These are phyloP conservation scores for Augiades crinisus DNA, from an alignment of 2,888 invertebrate species.

Conservation along the genomic window DNA sequence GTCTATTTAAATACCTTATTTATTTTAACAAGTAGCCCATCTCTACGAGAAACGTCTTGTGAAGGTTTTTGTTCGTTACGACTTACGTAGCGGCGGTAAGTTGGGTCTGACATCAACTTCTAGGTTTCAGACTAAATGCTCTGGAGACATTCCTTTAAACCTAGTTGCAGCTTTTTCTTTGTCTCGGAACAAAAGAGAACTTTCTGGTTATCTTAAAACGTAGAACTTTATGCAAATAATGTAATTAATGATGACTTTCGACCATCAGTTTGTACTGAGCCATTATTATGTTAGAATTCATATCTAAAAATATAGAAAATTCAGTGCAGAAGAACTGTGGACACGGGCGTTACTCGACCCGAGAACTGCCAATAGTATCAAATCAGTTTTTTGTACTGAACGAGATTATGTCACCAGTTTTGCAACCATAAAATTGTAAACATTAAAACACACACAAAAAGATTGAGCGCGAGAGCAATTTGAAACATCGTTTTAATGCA, in stretches of 20 bases:
- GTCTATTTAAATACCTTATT: constrained; percentile 6
- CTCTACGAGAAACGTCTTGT: constrained; percentile 7
- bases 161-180: constrained; percentile 54
- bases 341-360: too few species aligned
- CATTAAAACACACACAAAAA: too few species aligned
- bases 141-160: constrained; percentile 59
- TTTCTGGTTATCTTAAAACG: constrained; percentile 31
- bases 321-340: too few species aligned
- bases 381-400: too few species aligned
- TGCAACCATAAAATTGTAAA: too few species aligned
- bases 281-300: not conserved
- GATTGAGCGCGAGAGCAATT: too few species aligned
- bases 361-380: too few species aligned
- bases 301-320: not conserved
- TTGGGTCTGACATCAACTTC: constrained; percentile 44
- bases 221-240: constrained; percentile 33
- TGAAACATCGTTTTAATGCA: too few species aligned
- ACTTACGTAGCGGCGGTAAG: constrained; percentile 36
- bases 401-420: too few species aligned
- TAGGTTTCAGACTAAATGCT: constrained; percentile 51
- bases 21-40: constrained; percentile 1
- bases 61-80: constrained; percentile 26
- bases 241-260: constrained; percentile 31
- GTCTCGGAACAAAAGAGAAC: constrained; percentile 45
- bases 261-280: not conserved